Conservation (phyloP, 2,797 vertebrate species). For the Sebastiscus tertius region DNA sequence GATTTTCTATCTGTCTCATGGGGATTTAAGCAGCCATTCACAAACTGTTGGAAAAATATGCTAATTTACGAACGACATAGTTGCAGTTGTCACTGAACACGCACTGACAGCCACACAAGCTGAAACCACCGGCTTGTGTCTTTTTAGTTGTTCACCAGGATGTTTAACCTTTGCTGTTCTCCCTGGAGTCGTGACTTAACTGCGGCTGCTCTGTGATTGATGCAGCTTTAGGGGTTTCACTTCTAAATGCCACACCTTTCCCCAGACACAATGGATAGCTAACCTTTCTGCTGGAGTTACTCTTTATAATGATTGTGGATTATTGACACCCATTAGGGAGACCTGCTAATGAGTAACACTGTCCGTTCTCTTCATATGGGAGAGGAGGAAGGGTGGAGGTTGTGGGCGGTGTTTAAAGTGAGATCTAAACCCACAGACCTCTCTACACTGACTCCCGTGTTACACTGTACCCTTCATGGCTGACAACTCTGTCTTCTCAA, state of each 20-base stretch:
- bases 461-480: conserved; percentile 39
- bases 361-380: conserved; percentile 34
- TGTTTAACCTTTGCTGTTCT: conserved; percentile 69
- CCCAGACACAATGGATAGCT: conserved; percentile 50
- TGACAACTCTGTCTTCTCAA: conserved; percentile 21
- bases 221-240: conserved; percentile 55
- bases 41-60: not conserved
- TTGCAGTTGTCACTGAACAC: conserved; percentile 23
- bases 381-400: not conserved
- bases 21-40: conserved; percentile 21
- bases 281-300: conserved; percentile 71
- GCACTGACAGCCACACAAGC: not conserved
- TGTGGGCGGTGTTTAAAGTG: not conserved
- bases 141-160: conserved; percentile 37
- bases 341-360: conserved; percentile 65
- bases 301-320: conserved; percentile 73
- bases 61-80: conserved; percentile 18
- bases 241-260: conserved; percentile 72
- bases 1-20: conserved; percentile 35
- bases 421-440: not conserved
- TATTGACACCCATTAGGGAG: conserved; percentile 73
- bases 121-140: conserved; percentile 6
- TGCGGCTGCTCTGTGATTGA: conserved; percentile 53
- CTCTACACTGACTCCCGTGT: not conserved
- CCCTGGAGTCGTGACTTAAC: conserved; percentile 45